A percentile compares a stretch with the other conserved stretches of the same genome.
Conservation (phyloP, 2,797 vertebrate genomes). For the Remorina albescens region DNA sequence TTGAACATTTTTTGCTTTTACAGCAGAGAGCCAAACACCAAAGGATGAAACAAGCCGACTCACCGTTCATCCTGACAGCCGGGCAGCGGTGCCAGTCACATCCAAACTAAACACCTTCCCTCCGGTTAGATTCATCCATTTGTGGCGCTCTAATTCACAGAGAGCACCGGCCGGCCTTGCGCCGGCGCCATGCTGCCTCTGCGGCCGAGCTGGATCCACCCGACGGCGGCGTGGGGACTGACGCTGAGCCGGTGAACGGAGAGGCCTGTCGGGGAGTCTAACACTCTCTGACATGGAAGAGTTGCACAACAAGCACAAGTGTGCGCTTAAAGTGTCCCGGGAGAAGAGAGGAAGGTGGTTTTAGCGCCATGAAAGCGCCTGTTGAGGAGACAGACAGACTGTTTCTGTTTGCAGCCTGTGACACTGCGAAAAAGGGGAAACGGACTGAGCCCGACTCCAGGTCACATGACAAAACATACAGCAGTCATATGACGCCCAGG, state of each 20-base stretch:
- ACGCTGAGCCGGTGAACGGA: conserved; percentile 55
- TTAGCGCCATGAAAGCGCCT: background rate
- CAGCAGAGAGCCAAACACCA: background rate
- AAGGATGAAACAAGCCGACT: conserved; percentile 47
- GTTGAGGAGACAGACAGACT: background rate
- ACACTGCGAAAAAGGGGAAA: conserved; percentile 61
- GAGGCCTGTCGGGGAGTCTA: conserved; percentile 71
- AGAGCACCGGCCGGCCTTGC: conserved; percentile 9
- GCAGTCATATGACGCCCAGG: conserved; percentile 72
- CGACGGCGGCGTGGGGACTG: conserved; percentile 57
- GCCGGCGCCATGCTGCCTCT: conserved; percentile 57
- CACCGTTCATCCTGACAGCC: conserved; percentile 85
- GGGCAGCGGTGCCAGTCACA: conserved; percentile 42
- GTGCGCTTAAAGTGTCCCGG: background rate
- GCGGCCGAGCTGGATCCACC: conserved; percentile 55
- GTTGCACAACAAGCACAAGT: background rate
- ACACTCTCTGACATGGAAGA: conserved; percentile 33
- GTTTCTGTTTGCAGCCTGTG: conserved; percentile 36
- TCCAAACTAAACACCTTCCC: conserved; percentile 33
- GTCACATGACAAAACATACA: conserved; percentile 80
- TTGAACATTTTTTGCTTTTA: background rate
- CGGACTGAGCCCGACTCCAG: conserved; percentile 37
- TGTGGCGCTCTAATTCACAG: background rate
- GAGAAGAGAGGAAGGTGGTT: background rate
- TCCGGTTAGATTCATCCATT: conserved; percentile 16